Evolutionary conservation across 2,113 vertebrate genomes (phyloP).

Genomic region (Tauraco erythrolophus): DNA sequence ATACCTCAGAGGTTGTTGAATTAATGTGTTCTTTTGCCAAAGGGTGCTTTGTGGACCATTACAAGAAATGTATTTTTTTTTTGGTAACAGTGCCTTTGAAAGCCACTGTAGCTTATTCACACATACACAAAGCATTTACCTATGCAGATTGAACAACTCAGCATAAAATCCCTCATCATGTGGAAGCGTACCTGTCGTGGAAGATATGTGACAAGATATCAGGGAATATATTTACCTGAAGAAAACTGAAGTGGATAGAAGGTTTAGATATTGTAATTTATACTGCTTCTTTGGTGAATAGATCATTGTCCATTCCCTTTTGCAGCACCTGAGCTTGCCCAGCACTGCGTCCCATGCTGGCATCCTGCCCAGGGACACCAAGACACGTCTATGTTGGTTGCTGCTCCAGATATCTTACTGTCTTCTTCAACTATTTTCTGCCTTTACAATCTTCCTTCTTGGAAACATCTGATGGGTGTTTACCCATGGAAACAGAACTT

Average conservation of each 20-base stretch:
- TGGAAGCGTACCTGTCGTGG: background rate
- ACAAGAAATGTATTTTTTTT: background rate
- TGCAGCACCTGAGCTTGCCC: background rate
- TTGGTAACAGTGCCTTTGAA: background rate
- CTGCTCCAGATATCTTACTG: background rate
- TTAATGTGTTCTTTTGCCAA: constrained; percentile 42
- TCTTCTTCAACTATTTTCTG: background rate
- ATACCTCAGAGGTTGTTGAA: background rate
- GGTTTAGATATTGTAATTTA: background rate
- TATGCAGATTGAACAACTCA: background rate
- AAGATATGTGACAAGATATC: background rate
- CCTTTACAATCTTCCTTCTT: background rate
- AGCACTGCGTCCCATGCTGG: accelerated
- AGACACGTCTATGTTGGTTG: background rate
- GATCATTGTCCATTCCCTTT: background rate
- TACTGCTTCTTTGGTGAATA: background rate
- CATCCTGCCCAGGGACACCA: background rate
- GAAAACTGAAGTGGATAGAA: background rate
- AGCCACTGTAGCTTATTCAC: background rate
- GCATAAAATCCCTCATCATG: background rate
- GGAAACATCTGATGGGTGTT: background rate
- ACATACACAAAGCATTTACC: background rate
- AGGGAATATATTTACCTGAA: background rate
- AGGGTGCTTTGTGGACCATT: background rate
- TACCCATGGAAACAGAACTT: background rate